phyloP scores from a whole-genome alignment of 1,140 invertebrate species.

The Daktulosphaira vitifoliae region DNA sequence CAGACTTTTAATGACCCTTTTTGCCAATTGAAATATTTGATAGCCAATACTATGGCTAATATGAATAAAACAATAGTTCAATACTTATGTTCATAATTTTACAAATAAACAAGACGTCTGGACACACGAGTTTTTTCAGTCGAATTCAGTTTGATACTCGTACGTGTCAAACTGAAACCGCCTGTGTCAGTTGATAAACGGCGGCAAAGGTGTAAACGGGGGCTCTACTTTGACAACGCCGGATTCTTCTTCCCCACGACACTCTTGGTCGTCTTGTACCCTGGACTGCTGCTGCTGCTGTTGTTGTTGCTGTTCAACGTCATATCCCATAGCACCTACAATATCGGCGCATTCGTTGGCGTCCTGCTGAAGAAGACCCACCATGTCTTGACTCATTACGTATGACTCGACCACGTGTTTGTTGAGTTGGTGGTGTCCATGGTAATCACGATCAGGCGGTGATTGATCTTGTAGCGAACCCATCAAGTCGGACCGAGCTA shows the following conservation, averaged over 20 bases:
- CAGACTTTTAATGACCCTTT: too few species aligned
- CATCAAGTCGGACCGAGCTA: constrained; percentile 20
- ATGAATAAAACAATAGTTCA: too few species aligned
- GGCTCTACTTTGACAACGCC: constrained; percentile 51
- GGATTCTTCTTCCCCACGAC: constrained; percentile 52
- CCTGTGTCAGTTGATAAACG: constrained; percentile 60
- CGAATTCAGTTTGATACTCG: constrained; percentile 33
- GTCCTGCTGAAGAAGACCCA: constrained; percentile 54
- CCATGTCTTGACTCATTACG: constrained; percentile 56
- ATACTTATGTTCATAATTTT: too few species aligned
- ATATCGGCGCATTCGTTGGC: constrained; percentile 49
- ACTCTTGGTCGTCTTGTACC: constrained; percentile 48
- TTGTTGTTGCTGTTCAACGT: constrained; percentile 43
- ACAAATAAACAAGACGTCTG: too few species aligned
- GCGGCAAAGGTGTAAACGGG: constrained; percentile 57
- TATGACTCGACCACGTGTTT: constrained; percentile 32
- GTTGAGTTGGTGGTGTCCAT: constrained; percentile 24
- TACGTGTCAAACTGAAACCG: constrained; percentile 31
- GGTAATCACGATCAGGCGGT: constrained; percentile 27
- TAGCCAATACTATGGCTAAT: too few species aligned
- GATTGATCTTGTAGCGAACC: constrained; percentile 16
- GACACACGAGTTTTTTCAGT: too few species aligned
- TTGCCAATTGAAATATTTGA: too few species aligned
- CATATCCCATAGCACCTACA: constrained; percentile 39
- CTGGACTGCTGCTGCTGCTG: constrained; percentile 46